phyloP scores from a whole-genome alignment of 1,140 invertebrate genomes.

The Diachasma alloeum region DNA sequence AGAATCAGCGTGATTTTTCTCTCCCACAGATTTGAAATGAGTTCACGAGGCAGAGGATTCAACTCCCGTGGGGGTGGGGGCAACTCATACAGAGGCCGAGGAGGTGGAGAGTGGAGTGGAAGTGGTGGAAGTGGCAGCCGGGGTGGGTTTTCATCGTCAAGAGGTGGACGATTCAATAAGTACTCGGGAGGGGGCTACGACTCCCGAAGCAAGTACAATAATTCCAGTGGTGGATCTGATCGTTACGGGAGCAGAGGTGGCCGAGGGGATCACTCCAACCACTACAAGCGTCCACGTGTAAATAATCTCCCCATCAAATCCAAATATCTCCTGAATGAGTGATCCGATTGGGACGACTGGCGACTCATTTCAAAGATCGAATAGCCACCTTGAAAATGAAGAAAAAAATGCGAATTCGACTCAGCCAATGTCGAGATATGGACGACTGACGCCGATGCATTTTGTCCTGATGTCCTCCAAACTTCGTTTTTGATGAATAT shows the following conservation, averaged over 20 bases:
- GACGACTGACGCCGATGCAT: too few species aligned
- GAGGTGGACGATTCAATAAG: constrained; percentile 51
- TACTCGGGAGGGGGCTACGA: constrained; percentile 46
- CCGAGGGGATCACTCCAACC: constrained; percentile 58
- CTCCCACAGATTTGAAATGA: constrained; percentile 49
- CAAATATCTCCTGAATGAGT: not conserved
- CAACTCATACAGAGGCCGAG: constrained; percentile 54
- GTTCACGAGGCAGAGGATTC: constrained; percentile 59
- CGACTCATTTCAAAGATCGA: too few species aligned
- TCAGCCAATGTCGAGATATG: too few species aligned
- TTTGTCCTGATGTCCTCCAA: too few species aligned
- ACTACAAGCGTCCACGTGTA: constrained; percentile 56
- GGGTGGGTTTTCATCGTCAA: constrained; percentile 51
- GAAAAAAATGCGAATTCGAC: too few species aligned
- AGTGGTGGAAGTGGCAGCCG: constrained; percentile 57
- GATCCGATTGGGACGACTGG: not conserved
- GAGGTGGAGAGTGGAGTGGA: constrained; percentile 40
- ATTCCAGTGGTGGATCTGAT: constrained; percentile 49
- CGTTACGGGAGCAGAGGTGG: constrained; percentile 57
- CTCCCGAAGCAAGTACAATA: not conserved
- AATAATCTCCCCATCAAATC: constrained; percentile 24
- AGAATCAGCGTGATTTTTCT: constrained; percentile 13
- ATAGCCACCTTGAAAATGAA: too few species aligned
- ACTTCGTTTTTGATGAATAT: too few species aligned
- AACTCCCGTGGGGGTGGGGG: constrained; percentile 53